Percentiles rank a stretch among this genome's conserved stretches.
These are phyloP conservation scores for Phataginus tricuspis DNA, from an alignment of 2,797 vertebrate genomes.

Conservation along the genomic window DNA sequence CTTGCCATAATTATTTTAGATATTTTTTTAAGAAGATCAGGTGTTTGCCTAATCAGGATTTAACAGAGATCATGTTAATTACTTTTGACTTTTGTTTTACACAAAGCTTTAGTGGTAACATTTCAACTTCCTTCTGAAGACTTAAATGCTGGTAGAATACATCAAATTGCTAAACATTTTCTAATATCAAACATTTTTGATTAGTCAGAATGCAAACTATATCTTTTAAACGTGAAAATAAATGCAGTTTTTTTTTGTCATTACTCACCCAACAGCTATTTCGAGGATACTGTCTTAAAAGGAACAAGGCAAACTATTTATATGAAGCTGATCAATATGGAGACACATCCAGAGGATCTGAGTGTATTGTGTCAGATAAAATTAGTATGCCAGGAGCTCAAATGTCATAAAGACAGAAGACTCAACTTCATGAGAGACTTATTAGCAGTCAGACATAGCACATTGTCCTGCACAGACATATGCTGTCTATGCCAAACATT, in stretches of 20 bases:
- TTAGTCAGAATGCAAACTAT: neutral
- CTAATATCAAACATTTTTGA: neutral
- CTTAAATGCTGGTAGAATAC: neutral
- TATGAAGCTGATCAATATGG: conserved; percentile 21
- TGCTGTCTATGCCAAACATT: conserved; percentile 62
- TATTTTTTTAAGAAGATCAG: neutral
- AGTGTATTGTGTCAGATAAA: conserved; percentile 30
- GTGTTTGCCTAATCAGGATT: neutral
- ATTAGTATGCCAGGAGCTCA: conserved; percentile 74
- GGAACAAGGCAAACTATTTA: conserved; percentile 37
- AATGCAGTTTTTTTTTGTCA: neutral
- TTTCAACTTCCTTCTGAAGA: neutral
- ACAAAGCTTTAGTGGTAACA: neutral
- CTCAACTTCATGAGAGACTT: conserved; percentile 60
- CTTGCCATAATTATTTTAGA: neutral
- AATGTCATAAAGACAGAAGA: conserved; percentile 70
- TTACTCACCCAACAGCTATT: neutral
- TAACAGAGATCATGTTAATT: neutral
- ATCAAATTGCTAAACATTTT: neutral
- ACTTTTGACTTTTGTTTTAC: neutral
- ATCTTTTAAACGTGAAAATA: neutral
- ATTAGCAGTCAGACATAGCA: conserved; percentile 73
- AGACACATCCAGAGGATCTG: neutral
- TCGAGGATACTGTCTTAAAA: neutral
- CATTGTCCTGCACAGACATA: conserved; percentile 42